Evolutionary conservation across 2,113 vertebrate species (phyloP), one percentile per base, ranked within the genome.

Genomic region (Hepsetus odoe): DNA sequence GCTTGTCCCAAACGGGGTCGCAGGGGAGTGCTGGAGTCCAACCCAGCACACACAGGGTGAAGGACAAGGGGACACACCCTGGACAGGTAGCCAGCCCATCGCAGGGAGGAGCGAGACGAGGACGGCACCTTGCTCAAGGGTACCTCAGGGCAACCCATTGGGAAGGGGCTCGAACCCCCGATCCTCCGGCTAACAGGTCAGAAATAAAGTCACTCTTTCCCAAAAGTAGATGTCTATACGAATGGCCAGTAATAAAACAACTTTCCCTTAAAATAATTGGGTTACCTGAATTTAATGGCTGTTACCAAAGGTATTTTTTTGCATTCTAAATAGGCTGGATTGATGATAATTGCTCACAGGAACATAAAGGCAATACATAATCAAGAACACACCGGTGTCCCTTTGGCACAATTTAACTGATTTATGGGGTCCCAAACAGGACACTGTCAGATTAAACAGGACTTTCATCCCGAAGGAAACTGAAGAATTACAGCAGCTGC

Each of bases 281-380:
- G 49, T 9, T 8, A 53, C 49, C 14, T 20, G 9, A 32, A 26
- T 74, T 22, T 62, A 33, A 74, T 62, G 24, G 62, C 24, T 18
- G 20, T 9, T 38, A 18, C 42, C 7, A 42, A 24, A 35, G n/a
- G 35, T 33, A 26, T 59, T 42, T 59, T 14, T 20, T 53, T 53
- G 49, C 22, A n/a, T 53, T 32, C 20, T 73, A 35, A 51, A 18
- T 51, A 35, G 28, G 20, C 42, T 51, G 3, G 33, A 72, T 3
- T 38, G 33, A 64, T 74, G 58, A 49, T 35, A 53, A 56, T 24
- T 72, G 28, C 26, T 62, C 32, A 18, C 55, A 42, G 55, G 26
- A 9, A 24, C 10, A 61, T 58, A 32, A 46, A 62, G 28, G 38
- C 46, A 61, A 61, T 30, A 26, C 18, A n/a, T 61, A 74, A 49